Base-by-base conservation (phyloP, 2,113 vertebrate species). In the Fregetta grallaria region DNA sequence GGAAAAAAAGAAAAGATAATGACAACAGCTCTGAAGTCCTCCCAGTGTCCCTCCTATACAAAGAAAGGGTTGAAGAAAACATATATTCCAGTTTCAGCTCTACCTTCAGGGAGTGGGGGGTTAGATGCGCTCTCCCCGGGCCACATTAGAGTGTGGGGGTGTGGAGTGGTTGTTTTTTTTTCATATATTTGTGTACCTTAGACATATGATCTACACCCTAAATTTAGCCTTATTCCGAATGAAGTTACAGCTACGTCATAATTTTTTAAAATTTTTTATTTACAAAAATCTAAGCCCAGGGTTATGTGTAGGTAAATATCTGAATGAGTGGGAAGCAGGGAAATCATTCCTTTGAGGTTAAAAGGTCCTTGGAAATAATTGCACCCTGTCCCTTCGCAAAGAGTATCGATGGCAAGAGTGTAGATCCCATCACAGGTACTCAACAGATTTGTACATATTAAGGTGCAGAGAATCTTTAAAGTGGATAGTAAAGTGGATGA, bases 181-280 rank as follows among this genome's bases (percentile, higher is more conserved):
- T 36, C 20, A 13, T 17, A 6, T 30, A 58, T 71, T 63, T 86
- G 7, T 3, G 2, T 61, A 14, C 8, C 11, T 58, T 40, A 50
- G 7, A 29, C 9, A 22, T 29, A 20, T 1, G 0, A 17, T 22
- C 7, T 47, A 4, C 3, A 0, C 8, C 22, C 81, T 53, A 85
- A 82, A 52, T 52, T 34, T 65, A 92, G 12, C 29, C 11, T 88
- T 62, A 44, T 22, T 90, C 15, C 15, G 73, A 80, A 72, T 9
- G 4, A 79, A 72, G 17, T 19, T 58, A 65, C 20, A 80, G 17
- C 5, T 34, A 21, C 0, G 0, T 44, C 4, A 5, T 6, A 1
- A 6, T 49, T 18, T 21, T 29, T 55, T 22, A 3, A 3, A 14
- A 13, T 30, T 40, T 52, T 44, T 47, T 53, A 12, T 34, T 73